Base-by-base conservation (phyloP, 1,140 invertebrate species). In the Drosophila saltans region DNA sequence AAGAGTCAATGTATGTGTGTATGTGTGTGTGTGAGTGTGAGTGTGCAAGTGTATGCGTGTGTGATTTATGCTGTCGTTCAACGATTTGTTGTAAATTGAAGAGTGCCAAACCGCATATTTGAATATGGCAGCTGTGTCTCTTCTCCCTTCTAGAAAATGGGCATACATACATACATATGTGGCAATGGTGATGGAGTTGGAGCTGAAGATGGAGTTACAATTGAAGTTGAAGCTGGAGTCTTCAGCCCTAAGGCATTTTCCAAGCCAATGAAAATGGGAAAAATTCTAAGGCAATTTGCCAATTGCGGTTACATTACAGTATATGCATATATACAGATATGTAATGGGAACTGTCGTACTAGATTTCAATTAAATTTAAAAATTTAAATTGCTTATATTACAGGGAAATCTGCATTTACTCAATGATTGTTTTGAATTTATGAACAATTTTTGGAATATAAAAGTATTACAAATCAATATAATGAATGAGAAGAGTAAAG, bases 21-120 rank as follows among this genome's bases (percentile, higher is more conserved):
- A 1, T 40, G 63, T 24, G 11, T 64, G n/a, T 21, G 41, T 30
- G 33, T 55, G 21, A 58, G 63, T 16, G 52, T 39, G 10, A 8
- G 7, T 28, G 43, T 59, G 26, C 57, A 45, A 66, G 52, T 71
- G 43, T 77, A 69, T 72, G 61, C 69, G 45, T 59, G 66, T 75
- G 59, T 82, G 80, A 88, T 88, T 84, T 88, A 88, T 88, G 78
- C 69, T 40, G 26, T 33, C 59, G 52, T 58, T 67, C 63, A 80
- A 76, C 80, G 80, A 86, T 86, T 86, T 88, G 84, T 81, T 88
- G 84, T 78, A 89, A 89, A 89, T 88, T 88, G 77, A 83, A 88
- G 84, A 88, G 83, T 89, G 84, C 80, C 83, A 88, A 88, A 89
- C 83, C 83, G 84, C 83, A 88, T 57, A 86, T 88, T 89, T 83